Conservation (phyloP, 2,113 vertebrate species). For the Aegotheles bennettii region DNA sequence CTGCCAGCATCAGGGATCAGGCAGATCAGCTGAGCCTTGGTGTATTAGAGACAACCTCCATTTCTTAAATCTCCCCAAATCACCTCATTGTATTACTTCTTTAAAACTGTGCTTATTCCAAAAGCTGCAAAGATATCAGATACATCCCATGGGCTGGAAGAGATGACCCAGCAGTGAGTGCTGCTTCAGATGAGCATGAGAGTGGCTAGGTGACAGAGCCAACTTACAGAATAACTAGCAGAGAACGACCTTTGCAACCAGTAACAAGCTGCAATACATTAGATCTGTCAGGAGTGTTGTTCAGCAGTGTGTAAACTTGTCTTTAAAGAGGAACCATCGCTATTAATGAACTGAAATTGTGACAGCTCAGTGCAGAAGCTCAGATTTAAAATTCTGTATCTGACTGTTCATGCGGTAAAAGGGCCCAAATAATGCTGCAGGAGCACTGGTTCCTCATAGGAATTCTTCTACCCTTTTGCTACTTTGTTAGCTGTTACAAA, state of each 20-base stretch:
- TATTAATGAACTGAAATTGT: background rate
- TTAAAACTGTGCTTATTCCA: background rate
- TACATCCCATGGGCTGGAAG: background rate
- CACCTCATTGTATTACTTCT: background rate
- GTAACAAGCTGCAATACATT: background rate
- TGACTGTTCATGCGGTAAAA: background rate
- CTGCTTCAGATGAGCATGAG: background rate
- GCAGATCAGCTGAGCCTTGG: background rate
- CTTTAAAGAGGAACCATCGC: background rate
- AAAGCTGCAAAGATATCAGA: background rate
- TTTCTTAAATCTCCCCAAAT: background rate
- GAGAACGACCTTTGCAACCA: background rate
- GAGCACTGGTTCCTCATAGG: accelerated
- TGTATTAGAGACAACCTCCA: background rate
- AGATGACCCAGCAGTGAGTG: background rate
- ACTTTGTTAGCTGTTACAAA: background rate
- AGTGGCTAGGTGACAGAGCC: background rate
- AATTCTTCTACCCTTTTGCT: background rate
- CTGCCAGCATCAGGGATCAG: background rate
- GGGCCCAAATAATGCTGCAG: background rate
- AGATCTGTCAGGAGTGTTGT: background rate
- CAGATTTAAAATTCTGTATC: background rate
- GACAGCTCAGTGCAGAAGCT: background rate
- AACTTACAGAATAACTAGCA: background rate
- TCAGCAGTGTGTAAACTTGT: background rate